Evolutionary conservation across 2,113 vertebrate species (phyloP).

Genomic region (Apodemus sylvaticus): DNA sequence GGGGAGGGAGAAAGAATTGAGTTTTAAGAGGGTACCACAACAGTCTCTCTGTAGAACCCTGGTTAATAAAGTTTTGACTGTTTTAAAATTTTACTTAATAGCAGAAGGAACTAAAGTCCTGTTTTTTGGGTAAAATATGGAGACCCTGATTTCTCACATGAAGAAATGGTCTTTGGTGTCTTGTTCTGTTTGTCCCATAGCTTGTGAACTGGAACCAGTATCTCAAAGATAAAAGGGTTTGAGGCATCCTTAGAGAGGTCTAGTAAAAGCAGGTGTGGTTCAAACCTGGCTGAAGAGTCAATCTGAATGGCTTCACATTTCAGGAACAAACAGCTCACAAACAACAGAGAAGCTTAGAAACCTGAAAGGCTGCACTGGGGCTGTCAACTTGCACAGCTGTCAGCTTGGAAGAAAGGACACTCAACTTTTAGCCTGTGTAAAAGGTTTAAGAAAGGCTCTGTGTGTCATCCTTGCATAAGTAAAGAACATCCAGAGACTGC

Average conservation of each 20-base stretch:
- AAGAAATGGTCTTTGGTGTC: background rate
- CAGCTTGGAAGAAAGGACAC: background rate
- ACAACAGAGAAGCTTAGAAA: background rate
- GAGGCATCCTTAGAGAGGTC: background rate
- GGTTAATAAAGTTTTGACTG: background rate
- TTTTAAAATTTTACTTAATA: background rate
- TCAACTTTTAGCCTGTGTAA: background rate
- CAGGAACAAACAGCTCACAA: background rate
- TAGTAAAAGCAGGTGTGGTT: rapidly evolving
- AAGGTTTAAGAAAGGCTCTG: background rate
- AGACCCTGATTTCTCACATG: background rate
- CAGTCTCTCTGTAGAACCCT: rapidly evolving
- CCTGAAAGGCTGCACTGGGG: background rate
- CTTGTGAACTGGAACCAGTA: background rate
- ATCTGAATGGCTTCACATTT: background rate
- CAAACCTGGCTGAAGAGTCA: background rate
- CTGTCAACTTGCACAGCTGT: background rate
- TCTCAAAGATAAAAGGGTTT: background rate
- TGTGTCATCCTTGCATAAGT: background rate
- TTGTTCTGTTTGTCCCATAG: background rate
- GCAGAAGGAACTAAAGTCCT: background rate
- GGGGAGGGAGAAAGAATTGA: too few species aligned
- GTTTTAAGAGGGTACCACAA: background rate
- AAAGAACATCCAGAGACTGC: too few species aligned
- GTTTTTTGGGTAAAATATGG: background rate